Base-by-base conservation (phyloP, 2,113 vertebrate genomes). In the Dermatemys mawii region DNA sequence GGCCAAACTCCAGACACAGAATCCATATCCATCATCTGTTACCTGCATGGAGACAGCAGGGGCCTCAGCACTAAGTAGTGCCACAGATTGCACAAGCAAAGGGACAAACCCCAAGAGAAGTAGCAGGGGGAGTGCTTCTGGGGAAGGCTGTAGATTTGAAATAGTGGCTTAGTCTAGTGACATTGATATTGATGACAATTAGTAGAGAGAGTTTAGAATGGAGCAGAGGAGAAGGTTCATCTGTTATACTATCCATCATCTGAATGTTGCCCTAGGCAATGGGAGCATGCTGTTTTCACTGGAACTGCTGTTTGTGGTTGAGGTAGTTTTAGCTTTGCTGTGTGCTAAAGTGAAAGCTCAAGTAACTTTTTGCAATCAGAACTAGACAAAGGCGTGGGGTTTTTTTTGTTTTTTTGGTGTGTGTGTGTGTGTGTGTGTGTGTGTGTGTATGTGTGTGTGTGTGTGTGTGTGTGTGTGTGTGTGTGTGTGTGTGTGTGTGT, bases 201-300 rank as follows among this genome's bases (percentile, higher is more conserved):
- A 96, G 90, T 76, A 94, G 90, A 96, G 92, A 94, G 96, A 92
- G 90, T 94, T 97, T 92, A 94, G 96, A 93, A 97, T 75, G 27
- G 86, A 96, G 97, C 94, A 90, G 92, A 95, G 84, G 94, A 97
- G 97, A 95, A 90, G 89, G 94, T 93, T 97, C 97, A 97, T 97
- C 97, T 97, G 95, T 93, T 96, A 83, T n/a, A 4, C 51, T 93
- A 96, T 94, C 95, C 96, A 94, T 95, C 97, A 97, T 95, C 97
- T 97, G 92, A 70, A 55, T 90, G 84, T 81, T 94, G 97, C 97
- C 97, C 16, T 46, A 94, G 98, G 98, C 97, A 90, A 89, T 44
- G 88, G 63, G 44, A 88, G 60, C 90, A 93, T 86, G 92, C 93
- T 96, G 96, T 94, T 97, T 96, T 91, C 73, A 48, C 44, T 75